These are phyloP conservation scores for Marmota flaviventris DNA, from an alignment of 2,113 vertebrate species.

Conservation along the genomic window DNA sequence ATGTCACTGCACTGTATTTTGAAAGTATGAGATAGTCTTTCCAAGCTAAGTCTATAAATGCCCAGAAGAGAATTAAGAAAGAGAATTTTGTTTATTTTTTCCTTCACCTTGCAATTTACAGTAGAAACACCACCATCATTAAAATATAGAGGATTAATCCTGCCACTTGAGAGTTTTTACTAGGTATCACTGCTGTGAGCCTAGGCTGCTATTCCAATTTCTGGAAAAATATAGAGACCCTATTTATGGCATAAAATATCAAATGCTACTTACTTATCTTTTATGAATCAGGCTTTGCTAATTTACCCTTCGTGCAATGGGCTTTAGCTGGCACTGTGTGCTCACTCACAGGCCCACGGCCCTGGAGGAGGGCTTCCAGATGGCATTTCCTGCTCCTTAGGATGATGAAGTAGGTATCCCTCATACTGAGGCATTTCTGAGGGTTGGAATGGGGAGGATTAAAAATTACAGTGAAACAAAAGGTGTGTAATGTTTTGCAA, in stretches of 20 bases:
- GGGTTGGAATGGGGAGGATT: background rate
- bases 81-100: background rate
- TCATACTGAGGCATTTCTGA: background rate
- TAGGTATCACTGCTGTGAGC: background rate
- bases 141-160: background rate
- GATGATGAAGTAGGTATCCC: background rate
- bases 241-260: background rate
- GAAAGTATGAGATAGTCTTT: background rate
- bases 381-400: background rate
- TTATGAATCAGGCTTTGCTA: constrained; percentile 17
- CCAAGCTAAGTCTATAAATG: background rate
- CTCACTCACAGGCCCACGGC: background rate
- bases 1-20: background rate
- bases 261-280: background rate
- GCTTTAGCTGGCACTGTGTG: background rate
- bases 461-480: background rate
- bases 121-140: background rate
- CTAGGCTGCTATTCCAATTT: background rate
- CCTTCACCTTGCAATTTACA: background rate
- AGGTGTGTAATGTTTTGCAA: background rate
- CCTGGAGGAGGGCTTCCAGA: background rate
- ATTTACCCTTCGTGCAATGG: background rate
- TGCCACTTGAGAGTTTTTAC: background rate
- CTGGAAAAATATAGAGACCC: background rate
- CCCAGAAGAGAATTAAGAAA: background rate